Percentiles rank a stretch among this genome's conserved stretches.
phyloP scores from a whole-genome alignment of 2,113 vertebrate species.

The Crotophaga sulcirostris region DNA sequence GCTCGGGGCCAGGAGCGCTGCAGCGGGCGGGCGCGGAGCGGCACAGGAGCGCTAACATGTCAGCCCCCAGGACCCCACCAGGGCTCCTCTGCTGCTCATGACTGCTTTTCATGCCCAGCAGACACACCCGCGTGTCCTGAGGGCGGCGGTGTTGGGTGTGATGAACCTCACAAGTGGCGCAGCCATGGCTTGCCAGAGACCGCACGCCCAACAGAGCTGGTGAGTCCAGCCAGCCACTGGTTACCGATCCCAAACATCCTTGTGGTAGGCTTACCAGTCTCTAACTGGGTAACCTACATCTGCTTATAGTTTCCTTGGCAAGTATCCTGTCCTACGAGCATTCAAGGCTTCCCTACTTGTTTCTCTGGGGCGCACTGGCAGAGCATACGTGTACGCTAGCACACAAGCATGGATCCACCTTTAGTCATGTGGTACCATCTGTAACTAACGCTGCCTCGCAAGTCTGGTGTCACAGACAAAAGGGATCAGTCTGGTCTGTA shows the following conservation, averaged over 20 bases:
- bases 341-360: neutral
- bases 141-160: neutral
- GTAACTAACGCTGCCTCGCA: neutral
- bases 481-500: neutral
- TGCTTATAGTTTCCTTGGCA: neutral
- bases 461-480: neutral
- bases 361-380: neutral
- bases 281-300: neutral
- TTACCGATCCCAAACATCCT: rapidly evolving
- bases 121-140: neutral
- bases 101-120: neutral
- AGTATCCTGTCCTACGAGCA: rapidly evolving
- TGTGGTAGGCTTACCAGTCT: rapidly evolving
- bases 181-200: no score
- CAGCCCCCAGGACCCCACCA: rapidly evolving
- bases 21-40: neutral
- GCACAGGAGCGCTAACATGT: neutral
- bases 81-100: neutral
- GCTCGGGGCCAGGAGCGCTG: neutral
- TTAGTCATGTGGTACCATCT: neutral
- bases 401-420: neutral
- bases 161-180: rapidly evolving
- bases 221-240: neutral
- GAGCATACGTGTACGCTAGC: rapidly evolving
- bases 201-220: rapidly evolving